Conservation (phyloP, 2,797 vertebrate species). For the Squalus acanthias region DNA sequence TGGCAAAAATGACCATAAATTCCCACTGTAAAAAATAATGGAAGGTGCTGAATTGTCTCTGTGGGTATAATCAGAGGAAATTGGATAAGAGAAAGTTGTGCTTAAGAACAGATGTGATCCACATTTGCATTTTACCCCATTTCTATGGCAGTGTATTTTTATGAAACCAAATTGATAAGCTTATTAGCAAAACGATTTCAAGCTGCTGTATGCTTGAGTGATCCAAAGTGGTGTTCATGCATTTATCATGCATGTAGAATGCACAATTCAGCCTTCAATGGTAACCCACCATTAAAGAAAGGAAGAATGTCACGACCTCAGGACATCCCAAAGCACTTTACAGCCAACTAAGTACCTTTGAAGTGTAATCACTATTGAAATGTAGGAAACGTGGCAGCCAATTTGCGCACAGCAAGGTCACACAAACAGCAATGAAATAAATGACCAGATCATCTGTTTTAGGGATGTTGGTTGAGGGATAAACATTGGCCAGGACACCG, state of each 20-base stretch:
- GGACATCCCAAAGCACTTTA: neutral
- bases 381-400: too few relatives aligned
- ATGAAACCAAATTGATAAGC: neutral
- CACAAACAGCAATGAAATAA: too few relatives aligned
- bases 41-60: neutral
- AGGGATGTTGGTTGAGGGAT: too few relatives aligned
- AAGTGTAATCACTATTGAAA: neutral
- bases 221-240: neutral
- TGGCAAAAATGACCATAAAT: neutral
- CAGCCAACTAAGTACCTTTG: neutral
- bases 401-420: too few relatives aligned
- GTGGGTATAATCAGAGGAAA: neutral
- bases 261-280: neutral
- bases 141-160: neutral
- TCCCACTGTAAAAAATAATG: neutral
- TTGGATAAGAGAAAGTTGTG: neutral
- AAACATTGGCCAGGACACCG: too few relatives aligned
- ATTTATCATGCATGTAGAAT: neutral
- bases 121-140: neutral
- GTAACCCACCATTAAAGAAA: neutral
- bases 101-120: neutral
- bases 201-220: too few relatives aligned
- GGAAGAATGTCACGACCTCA: neutral
- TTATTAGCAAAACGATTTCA: neutral
- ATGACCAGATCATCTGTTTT: too few relatives aligned